Base-by-base conservation (phyloP, 1,140 invertebrate genomes). In the Leptinotarsa lineolata region DNA sequence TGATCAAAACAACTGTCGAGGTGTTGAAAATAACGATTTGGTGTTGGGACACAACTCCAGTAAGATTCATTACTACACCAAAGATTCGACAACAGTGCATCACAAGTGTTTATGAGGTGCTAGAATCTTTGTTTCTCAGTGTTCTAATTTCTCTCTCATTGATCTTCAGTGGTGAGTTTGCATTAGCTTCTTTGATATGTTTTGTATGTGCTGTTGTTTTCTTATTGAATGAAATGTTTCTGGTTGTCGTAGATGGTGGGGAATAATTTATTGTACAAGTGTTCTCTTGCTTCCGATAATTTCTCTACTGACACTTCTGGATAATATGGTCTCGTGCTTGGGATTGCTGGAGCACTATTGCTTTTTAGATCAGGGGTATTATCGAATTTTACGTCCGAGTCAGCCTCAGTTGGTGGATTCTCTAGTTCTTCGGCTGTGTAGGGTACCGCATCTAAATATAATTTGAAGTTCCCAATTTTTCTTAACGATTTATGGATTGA, bases 391-490 rank as follows among this genome's bases (percentile, higher is more conserved):
- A 24, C 6, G 22, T 63, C 60, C 13, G n/a, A 21, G n/a, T 20
- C 22, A 63, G 18, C 12, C 3, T 20, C 60, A 63, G 59, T 60
- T 46, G 45, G 5, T 60, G 59, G 59, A 60, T 60, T 60, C 59
- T 60, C n/a, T n/a, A n/a, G n/a, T 60, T 60, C 16, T 21, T 60
- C 59, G 6, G 59, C 59, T 60, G 59, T 60, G n/a, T 60, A 60
- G 5, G 59, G 59, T 60, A 60, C 59, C 21, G 59, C 16, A 60
- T 60, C n/a, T n/a, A 60, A 5, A 60, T n/a, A n/a, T n/a, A n/a
- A n/a, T n/a, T n/a, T n/a, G n/a, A n/a, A n/a, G n/a, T n/a, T n/a
- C n/a, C n/a, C n/a, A n/a, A n/a, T n/a, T n/a, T n/a, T n/a, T n/a
- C n/a, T n/a, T n/a, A n/a, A n/a, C n/a, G n/a, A n/a, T n/a, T n/a